Evolutionary conservation across 2,113 vertebrate genomes (phyloP), one percentile per base, ranked within the genome.

Genomic region (Triplophysa tibetana): DNA sequence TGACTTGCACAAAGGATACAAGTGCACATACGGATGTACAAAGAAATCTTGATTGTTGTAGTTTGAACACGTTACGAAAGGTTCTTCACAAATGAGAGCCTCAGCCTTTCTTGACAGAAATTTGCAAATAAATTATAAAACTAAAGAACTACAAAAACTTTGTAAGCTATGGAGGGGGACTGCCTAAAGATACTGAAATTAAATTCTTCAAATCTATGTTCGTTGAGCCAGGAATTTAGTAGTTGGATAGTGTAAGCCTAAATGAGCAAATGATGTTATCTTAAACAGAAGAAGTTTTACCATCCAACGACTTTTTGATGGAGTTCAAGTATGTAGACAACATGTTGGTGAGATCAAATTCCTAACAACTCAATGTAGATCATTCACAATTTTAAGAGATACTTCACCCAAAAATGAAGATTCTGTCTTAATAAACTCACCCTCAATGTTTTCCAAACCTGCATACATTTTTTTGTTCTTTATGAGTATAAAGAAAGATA

Each of bases 181-280:
- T 72, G 21, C 66, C 54, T 78, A 70, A 75, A 78, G 73, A 84
- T 73, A 83, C 60, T 26, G 3, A 41, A 72, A 60, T 58, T 0
- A 58, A 16, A 58, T 73, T 70, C 24, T 70, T 70, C 24, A 70
- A 33, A 48, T 56, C 8, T 80, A 83, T 84, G 86, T 91, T 52
- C n/a, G 84, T 84, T 78, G 63, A 88, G 80, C 70, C 45, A 66
- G 77, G 74, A 77, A 77, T 75, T 45, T 85, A 72, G 82, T 24
- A 80, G 63, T 86, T 85, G 83, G 89, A 90, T 91, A 91, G 90
- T 88, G 88, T 84, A 60, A 60, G 72, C 45, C 72, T 75, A 19
- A 52, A 87, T 86, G 84, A 72, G 68, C 84, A 81, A 83, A 82
- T 89, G 83, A 89, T 60, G 3, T 74, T 89, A 85, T 86, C 85